Evolutionary conservation across 2,888 invertebrate species (phyloP).

Genomic region (Lordiphosa andalusiaca): DNA sequence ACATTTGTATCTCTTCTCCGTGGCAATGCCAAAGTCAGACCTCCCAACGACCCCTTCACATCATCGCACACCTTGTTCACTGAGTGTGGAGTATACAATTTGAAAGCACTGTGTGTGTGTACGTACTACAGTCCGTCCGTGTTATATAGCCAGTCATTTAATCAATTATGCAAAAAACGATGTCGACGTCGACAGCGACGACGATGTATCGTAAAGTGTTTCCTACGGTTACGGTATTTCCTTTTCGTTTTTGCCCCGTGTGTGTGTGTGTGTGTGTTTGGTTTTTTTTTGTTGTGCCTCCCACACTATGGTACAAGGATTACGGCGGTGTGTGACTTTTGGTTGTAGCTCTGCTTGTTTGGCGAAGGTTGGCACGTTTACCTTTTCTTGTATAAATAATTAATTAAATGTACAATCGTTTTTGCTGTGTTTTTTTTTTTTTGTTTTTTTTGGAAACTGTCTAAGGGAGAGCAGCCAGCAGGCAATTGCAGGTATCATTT

Average conservation of each 20-base stretch:
- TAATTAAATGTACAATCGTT: constrained; percentile 73
- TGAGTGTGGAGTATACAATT: too few species aligned
- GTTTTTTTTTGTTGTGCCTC: background rate
- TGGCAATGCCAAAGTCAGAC: constrained; percentile 12
- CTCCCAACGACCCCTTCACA: constrained; percentile 3
- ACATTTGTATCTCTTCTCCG: constrained; percentile 50
- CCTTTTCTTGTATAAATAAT: constrained; percentile 73
- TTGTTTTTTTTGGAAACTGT: constrained; percentile 21
- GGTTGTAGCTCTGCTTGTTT: too few species aligned
- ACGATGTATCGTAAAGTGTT: constrained; percentile 69
- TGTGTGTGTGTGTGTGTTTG: background rate
- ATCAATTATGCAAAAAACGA: constrained; percentile 78
- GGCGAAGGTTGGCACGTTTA: constrained; percentile 59
- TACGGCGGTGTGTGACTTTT: background rate
- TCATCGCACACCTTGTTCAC: too few species aligned
- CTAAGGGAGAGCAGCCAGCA: constrained; percentile 2
- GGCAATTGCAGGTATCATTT: constrained; percentile 43
- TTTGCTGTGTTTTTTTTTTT: constrained; percentile 8
- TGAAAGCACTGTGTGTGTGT: background rate
- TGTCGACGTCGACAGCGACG: constrained; percentile 46
- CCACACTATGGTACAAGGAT: constrained; percentile 4
- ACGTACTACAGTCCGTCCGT: constrained; percentile 13
- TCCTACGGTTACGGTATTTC: constrained; percentile 48
- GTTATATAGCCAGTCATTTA: constrained; percentile 77
- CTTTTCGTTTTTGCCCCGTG: constrained; percentile 1